Evolutionary conservation across 1,140 invertebrate species (phyloP), one percentile per base, ranked within the genome.

Genomic region (Musca vetustissima): DNA sequence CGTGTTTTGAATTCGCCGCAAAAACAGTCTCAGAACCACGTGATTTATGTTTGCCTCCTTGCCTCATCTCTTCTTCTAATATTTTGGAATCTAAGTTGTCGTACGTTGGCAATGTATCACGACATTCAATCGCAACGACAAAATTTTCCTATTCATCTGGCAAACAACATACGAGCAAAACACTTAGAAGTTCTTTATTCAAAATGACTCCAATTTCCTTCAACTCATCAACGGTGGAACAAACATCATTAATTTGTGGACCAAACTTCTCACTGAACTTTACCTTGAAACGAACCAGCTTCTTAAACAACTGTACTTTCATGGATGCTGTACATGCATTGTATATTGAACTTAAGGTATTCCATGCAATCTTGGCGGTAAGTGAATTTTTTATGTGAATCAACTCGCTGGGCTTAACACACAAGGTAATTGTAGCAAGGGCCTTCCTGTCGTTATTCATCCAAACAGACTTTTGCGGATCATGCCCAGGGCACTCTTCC

Each of bases 91-190:
- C n/a, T 49, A 70, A 49, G 6, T 70, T 32, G 22, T 67, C 65
- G 15, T 50, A 67, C 50, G 49, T 50, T 21, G 69, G 69, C 53
- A 70, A 59, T 15, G 13, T 21, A 48, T 70, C 69, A 14, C 69
- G 28, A 22, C 64, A 61, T 43, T 70, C 64, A 3, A 67, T 52
- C 15, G 64, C 64, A 14, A 70, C 64, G 4, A 70, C 69, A 47
- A 70, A 70, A 67, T 49, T 67, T 22, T 70, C 69, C 64, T 61
- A 61, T 61, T 70, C 69, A 3, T 70, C 64, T 1, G 69, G 64
- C 21, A 70, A 57, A 48, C 24, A 32, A 25, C 68, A 70, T 8
- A 67, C 36, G 13, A 67, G 32, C 32, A 70, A 32, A 36, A 64
- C 49, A 13, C 36, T 32, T 14, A 70, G 17, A 11, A 70, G 25